A percentile compares a stretch with the other conserved stretches of the same genome.
Evolutionary conservation across 2,113 vertebrate species (phyloP).

Genomic region (Lophura nycthemera): DNA sequence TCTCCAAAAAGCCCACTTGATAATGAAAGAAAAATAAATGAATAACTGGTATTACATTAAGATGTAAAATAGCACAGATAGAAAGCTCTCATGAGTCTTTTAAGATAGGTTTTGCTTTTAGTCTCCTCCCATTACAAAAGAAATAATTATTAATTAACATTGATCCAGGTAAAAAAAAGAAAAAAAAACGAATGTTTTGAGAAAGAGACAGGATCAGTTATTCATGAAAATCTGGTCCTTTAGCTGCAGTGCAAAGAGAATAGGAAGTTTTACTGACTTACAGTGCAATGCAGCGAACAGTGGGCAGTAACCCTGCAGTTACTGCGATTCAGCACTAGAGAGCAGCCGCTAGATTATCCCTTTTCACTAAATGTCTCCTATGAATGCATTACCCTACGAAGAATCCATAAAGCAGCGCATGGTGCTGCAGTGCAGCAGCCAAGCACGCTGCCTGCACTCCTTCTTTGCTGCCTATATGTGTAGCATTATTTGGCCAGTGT

Average conservation of each 20-base stretch:
- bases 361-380: neutral
- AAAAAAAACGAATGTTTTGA: neutral
- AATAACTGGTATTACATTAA: neutral
- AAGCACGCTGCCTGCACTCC: neutral
- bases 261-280: rapidly evolving
- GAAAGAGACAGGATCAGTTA: neutral
- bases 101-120: neutral
- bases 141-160: neutral
- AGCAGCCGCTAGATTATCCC: neutral
- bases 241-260: neutral
- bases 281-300: rapidly evolving
- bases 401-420: neutral
- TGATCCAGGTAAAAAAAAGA: neutral
- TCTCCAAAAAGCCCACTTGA: neutral
- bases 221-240: neutral
- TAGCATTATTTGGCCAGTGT: rapidly evolving
- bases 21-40: neutral
- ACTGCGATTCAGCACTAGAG: neutral
- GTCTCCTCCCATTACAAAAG: neutral
- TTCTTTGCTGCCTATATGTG: rapidly evolving
- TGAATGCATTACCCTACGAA: neutral
- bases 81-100: neutral
- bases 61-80: too few relatives aligned
- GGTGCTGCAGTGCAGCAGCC: neutral
- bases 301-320: neutral